Percentiles rank a stretch among this genome's conserved stretches.
Evolutionary conservation across 2,888 invertebrate species (phyloP).

Genomic region (Lithophane leautieri): DNA sequence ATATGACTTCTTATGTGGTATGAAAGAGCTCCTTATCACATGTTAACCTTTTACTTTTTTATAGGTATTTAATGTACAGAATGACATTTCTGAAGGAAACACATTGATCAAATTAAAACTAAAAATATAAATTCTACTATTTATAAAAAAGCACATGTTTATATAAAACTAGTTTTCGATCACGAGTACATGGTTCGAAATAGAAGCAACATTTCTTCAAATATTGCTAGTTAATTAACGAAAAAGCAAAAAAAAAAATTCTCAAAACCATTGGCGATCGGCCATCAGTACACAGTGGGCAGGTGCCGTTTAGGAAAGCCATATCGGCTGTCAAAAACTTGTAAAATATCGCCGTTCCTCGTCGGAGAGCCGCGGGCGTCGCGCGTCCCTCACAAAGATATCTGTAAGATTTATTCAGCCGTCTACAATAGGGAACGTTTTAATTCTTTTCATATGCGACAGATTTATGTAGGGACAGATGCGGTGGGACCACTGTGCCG

Average conservation of each 20-base stretch:
- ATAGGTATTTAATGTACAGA: conserved; percentile 49
- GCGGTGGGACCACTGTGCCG: conserved; percentile 76
- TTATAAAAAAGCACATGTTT: background rate
- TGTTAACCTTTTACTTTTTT: conserved; percentile 60
- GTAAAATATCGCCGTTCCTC: conserved; percentile 92
- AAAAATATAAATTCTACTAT: conserved; percentile 15
- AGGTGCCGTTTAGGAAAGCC: conserved; percentile 90
- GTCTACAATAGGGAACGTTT: conserved; percentile 89
- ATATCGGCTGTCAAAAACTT: conserved; percentile 92
- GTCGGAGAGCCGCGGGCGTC: conserved; percentile 82
- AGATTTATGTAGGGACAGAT: conserved; percentile 90
- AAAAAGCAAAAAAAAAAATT: no score
- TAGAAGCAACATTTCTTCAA: background rate
- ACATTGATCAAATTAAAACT: conserved; percentile 9
- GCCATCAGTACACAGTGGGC: conserved; percentile 76
- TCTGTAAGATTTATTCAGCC: conserved; percentile 89
- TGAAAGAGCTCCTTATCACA: conserved; percentile 45
- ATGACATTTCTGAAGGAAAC: conserved; percentile 39
- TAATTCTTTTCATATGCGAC: conserved; percentile 90
- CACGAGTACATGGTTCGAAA: background rate
- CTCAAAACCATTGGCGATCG: conserved; percentile 63
- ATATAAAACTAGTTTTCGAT: conserved; percentile 2
- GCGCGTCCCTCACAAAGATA: conserved; percentile 88
- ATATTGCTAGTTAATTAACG: conserved; percentile 45
- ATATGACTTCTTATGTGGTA: conserved; percentile 51